Base-by-base conservation (phyloP, 2,888 invertebrate genomes). In the Latheticus oryzae region DNA sequence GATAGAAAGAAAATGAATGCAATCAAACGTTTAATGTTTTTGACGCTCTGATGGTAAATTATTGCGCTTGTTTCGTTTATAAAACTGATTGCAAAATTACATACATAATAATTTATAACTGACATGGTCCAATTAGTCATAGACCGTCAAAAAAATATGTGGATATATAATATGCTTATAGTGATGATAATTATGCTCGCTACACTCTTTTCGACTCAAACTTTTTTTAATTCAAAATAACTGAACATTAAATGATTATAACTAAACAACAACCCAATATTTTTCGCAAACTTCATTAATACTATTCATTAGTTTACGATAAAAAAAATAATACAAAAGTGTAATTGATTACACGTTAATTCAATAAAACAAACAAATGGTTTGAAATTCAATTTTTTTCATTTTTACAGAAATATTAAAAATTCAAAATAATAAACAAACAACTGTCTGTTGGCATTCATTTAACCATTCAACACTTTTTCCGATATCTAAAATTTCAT, bases 71-170 rank as follows among this genome's bases (percentile, higher is more conserved):
- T 33, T 57, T 61, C 57, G 35, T 51, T 30, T 54, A 54, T 58
- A 40, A 60, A 63, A 55, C 52, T 60, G 60, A 61, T 61, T 58
- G 59, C 58, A 50, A 63, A 62, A 63, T 61, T 63, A 60, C 55
- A 57, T 55, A 56, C 50, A 50, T 51, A 54, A 38, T 55, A 37
- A 55, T 55, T 54, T 48, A 55, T 55, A 30, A 21, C 48, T 48
- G 48, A 55, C 47, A 35, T 9, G 17, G 48, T 13, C 55, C 55
- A 47, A 55, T 55, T 55, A 55, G 55, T 55, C 40, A 55, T 40
- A 55, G 11, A 12, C 40, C 48, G 55, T 55, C 55, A 43, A 55
- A 55, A 52, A 55, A 48, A n/a, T n/a, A n/a, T n/a, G n/a, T n/a
- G n/a, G n/a, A n/a, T n/a, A 42, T 53, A 53, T 40, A 40, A 15